Evolutionary conservation across 2,797 vertebrate species (phyloP).

Genomic region (Staurois parvus): DNA sequence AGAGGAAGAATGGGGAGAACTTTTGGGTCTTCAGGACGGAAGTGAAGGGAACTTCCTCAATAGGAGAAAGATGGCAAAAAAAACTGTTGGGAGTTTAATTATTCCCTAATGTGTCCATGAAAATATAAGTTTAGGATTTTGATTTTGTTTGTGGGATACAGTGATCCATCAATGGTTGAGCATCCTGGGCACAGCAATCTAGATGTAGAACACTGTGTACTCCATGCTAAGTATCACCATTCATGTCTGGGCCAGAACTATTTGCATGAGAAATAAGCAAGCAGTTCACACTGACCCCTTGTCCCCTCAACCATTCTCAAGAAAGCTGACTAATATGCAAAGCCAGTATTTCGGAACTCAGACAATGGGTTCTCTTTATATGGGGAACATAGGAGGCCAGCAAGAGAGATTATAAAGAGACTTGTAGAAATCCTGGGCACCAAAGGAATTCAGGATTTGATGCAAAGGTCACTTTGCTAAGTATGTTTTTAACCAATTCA

Average conservation of each 20-base stretch:
- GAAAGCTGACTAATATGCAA: slow-evolving; percentile 49
- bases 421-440: slow-evolving; percentile 42
- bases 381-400: slow-evolving; percentile 40
- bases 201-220: slow-evolving; percentile 16
- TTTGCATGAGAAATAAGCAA: slow-evolving; percentile 56
- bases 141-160: neutral
- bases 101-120: too few relatives aligned
- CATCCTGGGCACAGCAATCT: neutral
- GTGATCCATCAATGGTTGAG: too few relatives aligned
- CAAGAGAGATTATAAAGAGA: slow-evolving; percentile 52
- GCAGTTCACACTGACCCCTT: slow-evolving; percentile 47
- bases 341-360: slow-evolving; percentile 28
- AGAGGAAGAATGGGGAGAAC: too few relatives aligned
- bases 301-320: slow-evolving; percentile 6
- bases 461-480: slow-evolving; percentile 35
- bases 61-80: too few relatives aligned
- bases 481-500: slow-evolving; percentile 11
- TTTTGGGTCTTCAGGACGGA: too few relatives aligned
- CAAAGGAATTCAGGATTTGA: slow-evolving; percentile 35
- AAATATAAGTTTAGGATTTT: too few relatives aligned
- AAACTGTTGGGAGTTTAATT: too few relatives aligned
- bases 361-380: slow-evolving; percentile 55
- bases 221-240: slow-evolving; percentile 11
- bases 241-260: slow-evolving; percentile 20
- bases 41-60: too few relatives aligned